Evolutionary conservation across 2,888 invertebrate genomes (phyloP), one percentile per base, ranked within the genome.

Genomic region (Drosophila basisetae): DNA sequence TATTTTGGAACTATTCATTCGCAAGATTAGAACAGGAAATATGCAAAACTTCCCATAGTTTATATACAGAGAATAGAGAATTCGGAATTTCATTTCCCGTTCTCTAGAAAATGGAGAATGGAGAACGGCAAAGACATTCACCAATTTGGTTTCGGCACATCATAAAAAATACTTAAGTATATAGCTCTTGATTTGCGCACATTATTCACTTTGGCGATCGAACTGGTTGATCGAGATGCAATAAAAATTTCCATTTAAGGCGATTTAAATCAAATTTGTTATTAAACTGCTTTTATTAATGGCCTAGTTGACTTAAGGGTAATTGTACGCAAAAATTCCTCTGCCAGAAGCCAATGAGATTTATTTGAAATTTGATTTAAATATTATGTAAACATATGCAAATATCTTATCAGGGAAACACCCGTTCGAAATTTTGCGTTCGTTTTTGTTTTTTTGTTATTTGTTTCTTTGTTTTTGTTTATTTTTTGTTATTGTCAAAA

Each of bases 141-240:
- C 62, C 90, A 84, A 89, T 89, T 84, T 77, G 84, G 84, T 81
- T 87, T 84, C 77, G 69, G 71, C 84, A 84, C 90, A 87, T 87
- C 82, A 71, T 84, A 77, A 81, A 86, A 78, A 63, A 3, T 64
- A 35, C 50, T 74, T 78, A 37, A 37, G 35, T 18, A 80, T 78
- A 60, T 70, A 59, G 58, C 54, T 55, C 35, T 59, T 62, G 62
- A 76, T 72, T 65, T 60, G 71, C 10, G 47, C 60, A 61, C 71
- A 76, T 80, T 78, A 78, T 78, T 80, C 80, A 80, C 68, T 66
- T 61, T 43, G n/a, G 13, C 22, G 5, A 28, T 28, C 30, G 41
- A 72, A 78, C 76, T 68, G 80, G 80, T 76, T 68, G 65, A 65
- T 64, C 60, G 55, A 39, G 61, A 13, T 60, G 70, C 59, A 67